phyloP scores from a whole-genome alignment of 1,140 invertebrate species.

The Drosophila mojavensis region DNA sequence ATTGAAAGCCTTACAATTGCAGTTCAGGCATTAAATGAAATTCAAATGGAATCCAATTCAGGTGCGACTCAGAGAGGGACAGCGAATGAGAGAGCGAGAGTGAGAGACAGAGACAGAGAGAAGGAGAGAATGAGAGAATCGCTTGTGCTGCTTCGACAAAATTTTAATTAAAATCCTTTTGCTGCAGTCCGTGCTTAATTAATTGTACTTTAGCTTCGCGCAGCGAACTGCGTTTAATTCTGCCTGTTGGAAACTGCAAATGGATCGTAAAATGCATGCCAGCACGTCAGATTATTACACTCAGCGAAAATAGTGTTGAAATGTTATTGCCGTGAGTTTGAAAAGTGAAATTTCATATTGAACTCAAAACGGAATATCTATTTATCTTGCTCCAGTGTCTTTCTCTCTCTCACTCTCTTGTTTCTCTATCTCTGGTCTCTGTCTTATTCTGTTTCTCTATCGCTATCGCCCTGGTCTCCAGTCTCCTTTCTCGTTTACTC shows the following conservation, averaged over 20 bases:
- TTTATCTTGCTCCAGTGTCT: neutral
- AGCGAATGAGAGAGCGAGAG: constrained; percentile 8
- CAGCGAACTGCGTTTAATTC: constrained; percentile 43
- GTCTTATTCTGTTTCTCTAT: no score
- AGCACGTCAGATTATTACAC: neutral
- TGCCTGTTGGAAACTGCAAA: constrained; percentile 7
- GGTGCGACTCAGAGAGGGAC: constrained; percentile 11
- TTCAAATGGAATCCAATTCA: constrained; percentile 57
- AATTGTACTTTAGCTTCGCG: constrained; percentile 69
- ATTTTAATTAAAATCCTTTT: constrained; percentile 78
- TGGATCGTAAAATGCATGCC: constrained; percentile 21
- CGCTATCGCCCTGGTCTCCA: no score
- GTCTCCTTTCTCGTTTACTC: neutral
- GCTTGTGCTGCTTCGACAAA: constrained; percentile 74
- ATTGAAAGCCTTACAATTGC: constrained; percentile 79
- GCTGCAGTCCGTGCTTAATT: constrained; percentile 67
- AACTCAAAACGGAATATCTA: no score
- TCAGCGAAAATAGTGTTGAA: neutral
- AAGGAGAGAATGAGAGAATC: neutral
- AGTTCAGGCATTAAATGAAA: constrained; percentile 73
- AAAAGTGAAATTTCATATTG: no score
- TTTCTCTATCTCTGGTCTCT: neutral
- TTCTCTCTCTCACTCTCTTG: neutral
- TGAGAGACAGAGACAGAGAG: neutral
- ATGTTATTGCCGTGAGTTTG: neutral